These are phyloP conservation scores for Schizotus pectinicornis DNA, from an alignment of 2,888 invertebrate species.

Conservation along the genomic window DNA sequence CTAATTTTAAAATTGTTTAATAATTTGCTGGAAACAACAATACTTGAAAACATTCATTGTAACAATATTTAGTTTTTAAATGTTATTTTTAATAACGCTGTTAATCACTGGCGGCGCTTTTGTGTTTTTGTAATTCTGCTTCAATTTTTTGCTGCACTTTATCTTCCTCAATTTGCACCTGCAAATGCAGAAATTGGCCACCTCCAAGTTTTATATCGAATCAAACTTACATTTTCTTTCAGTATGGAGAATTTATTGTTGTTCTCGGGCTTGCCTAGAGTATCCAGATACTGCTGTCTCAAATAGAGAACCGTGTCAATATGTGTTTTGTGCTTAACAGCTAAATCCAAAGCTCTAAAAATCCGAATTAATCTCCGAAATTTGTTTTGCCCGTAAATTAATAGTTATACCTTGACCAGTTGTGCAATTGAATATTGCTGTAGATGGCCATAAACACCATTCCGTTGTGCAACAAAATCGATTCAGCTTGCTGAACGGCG, in stretches of 20 bases:
- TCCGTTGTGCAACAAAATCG: slow-evolving; percentile 71
- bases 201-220: neutral
- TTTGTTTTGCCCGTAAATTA: neutral
- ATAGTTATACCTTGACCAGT: slow-evolving; percentile 72
- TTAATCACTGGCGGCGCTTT: slow-evolving; percentile 30
- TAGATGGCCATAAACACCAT: slow-evolving; percentile 73
- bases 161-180: slow-evolving; percentile 60
- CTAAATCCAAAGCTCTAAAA: slow-evolving; percentile 74
- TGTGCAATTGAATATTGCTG: slow-evolving; percentile 72
- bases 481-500: slow-evolving; percentile 73
- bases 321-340: slow-evolving; percentile 73
- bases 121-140: slow-evolving; percentile 51
- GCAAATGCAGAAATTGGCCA: slow-evolving; percentile 31
- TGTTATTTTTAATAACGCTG: slow-evolving; percentile 14
- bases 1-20: no score
- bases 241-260: slow-evolving; percentile 63
- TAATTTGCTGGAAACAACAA: no score
- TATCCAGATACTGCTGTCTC: slow-evolving; percentile 68
- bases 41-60: no score
- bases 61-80: slow-evolving; percentile 7
- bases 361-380: slow-evolving; percentile 13
- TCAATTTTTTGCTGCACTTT: slow-evolving; percentile 60
- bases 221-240: slow-evolving; percentile 53
- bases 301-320: slow-evolving; percentile 75
- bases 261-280: slow-evolving; percentile 64